These are phyloP conservation scores for Eurois occulta DNA, from an alignment of 2,888 invertebrate genomes.

Conservation along the genomic window DNA sequence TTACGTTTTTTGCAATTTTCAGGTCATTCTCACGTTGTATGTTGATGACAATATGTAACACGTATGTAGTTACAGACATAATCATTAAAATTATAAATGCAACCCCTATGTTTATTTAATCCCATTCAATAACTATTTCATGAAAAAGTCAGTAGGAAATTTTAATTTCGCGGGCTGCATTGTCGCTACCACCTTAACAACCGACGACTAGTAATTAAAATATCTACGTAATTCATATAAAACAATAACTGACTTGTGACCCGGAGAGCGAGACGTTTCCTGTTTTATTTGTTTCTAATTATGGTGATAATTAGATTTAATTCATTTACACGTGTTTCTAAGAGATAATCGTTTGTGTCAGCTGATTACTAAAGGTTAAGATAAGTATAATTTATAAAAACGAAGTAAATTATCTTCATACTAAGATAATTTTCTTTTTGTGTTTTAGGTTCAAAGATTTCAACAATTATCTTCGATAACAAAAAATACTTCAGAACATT, in stretches of 20 bases:
- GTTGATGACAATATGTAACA: no score
- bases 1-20: no score
- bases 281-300: conserved; percentile 1
- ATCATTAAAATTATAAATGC: no score
- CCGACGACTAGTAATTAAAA: background rate
- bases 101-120: no score
- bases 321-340: background rate
- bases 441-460: background rate
- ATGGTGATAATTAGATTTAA: background rate
- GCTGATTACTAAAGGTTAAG: background rate
- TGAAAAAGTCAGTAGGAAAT: no score
- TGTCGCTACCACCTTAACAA: background rate
- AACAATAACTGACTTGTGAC: conserved; percentile 16
- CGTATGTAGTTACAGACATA: no score
- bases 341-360: background rate
- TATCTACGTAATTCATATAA: conserved; percentile 9
- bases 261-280: background rate
- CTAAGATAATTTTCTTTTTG: background rate
- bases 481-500: background rate
- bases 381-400: background rate
- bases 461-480: background rate
- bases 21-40: no score
- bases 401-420: background rate
- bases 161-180: no score
- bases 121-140: no score